These are phyloP conservation scores for Solea senegalensis DNA, from an alignment of 2,113 vertebrate species.

Conservation along the genomic window DNA sequence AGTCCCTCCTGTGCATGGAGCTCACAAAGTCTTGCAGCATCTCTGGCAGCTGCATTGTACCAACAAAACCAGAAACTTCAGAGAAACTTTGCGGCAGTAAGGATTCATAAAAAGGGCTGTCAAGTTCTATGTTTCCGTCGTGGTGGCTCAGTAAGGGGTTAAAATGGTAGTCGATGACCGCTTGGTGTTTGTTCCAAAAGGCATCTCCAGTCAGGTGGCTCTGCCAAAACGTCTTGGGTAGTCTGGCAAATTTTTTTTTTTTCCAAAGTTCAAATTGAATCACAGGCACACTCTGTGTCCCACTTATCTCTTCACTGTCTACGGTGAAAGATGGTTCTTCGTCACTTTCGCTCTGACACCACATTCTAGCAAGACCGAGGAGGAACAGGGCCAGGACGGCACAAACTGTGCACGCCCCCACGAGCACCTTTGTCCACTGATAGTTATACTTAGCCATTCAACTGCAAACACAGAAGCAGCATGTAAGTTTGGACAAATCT, in stretches of 20 bases:
- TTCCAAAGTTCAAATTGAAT: not conserved
- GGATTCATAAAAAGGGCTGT: not conserved
- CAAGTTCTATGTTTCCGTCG: accelerated
- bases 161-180: conserved; percentile 45
- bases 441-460: not conserved
- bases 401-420: not conserved
- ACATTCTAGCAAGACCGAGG: not conserved
- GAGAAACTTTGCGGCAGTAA: conserved; percentile 16
- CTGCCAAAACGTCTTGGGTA: conserved; percentile 70
- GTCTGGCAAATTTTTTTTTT: not conserved
- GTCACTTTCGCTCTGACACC: not conserved
- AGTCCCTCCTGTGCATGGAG: conserved; percentile 74
- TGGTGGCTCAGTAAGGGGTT: conserved; percentile 64
- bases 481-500: not conserved
- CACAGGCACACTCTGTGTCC: not conserved
- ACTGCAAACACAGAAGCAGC: not conserved
- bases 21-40: conserved; percentile 64
- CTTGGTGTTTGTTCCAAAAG: conserved; percentile 78
- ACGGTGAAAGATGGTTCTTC: no score
- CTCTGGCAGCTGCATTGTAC: conserved; percentile 21
- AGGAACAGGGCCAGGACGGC: not conserved
- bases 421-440: not conserved
- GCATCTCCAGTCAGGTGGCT: not conserved
- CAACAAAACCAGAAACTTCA: not conserved
- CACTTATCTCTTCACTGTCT: not conserved